phyloP scores from a whole-genome alignment of 2,888 invertebrate species.

The Scotopteryx bipunctaria region DNA sequence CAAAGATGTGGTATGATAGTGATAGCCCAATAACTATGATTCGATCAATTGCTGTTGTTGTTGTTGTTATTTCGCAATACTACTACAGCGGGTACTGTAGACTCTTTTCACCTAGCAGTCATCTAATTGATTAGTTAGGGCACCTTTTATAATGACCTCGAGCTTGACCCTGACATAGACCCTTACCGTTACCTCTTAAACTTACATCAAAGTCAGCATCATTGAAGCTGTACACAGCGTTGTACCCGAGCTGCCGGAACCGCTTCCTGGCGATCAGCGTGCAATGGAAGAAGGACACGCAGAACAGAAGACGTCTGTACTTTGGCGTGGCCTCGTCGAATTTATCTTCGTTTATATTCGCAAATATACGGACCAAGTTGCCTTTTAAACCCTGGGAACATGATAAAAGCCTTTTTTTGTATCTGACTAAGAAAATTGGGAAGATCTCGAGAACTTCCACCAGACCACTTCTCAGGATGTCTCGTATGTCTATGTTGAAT shows the following conservation, averaged over 20 bases:
- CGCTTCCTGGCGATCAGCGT: slow-evolving; percentile 92
- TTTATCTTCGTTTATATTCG: slow-evolving; percentile 89
- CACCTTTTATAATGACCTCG: not conserved
- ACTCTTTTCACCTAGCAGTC: too few species aligned
- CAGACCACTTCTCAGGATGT: too few species aligned
- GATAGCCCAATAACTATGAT: too few species aligned
- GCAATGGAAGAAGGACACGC: slow-evolving; percentile 94
- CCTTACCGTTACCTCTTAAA: slow-evolving; percentile 11
- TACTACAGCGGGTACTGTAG: too few species aligned
- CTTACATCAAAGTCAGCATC: slow-evolving; percentile 94
- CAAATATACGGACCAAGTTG: slow-evolving; percentile 92
- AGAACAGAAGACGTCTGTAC: slow-evolving; percentile 91
- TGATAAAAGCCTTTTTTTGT: not conserved
- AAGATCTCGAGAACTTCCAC: too few species aligned
- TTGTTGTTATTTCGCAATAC: too few species aligned
- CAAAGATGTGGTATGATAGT: too few species aligned
- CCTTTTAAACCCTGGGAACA: slow-evolving; percentile 89
- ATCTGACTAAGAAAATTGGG: too few species aligned
- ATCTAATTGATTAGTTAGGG: not conserved
- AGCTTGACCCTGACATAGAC: not conserved
- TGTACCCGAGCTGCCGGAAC: slow-evolving; percentile 95
- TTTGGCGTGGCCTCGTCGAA: slow-evolving; percentile 88
- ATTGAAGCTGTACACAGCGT: slow-evolving; percentile 94
- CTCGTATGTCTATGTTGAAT: too few species aligned
- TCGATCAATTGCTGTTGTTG: too few species aligned